Conservation (phyloP, 2,888 invertebrate genomes). For the Acleris holmiana region DNA sequence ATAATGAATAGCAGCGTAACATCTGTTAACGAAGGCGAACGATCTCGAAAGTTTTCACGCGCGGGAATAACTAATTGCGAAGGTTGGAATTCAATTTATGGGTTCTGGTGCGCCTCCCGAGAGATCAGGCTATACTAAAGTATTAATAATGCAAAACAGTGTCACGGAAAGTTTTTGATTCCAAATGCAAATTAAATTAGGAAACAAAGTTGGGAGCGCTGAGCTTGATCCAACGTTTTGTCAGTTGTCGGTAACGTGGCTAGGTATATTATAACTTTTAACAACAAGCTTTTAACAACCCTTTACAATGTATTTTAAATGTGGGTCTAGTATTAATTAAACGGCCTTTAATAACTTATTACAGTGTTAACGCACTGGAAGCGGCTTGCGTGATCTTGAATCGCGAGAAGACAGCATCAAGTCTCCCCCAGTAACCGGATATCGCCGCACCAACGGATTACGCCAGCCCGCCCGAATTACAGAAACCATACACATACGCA, state of each 20-base stretch:
- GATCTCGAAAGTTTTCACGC: slow-evolving; percentile 85
- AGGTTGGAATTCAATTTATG: slow-evolving; percentile 84
- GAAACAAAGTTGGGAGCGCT: slow-evolving; percentile 77
- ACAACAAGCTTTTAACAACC: slow-evolving; percentile 62
- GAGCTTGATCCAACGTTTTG: slow-evolving; percentile 67
- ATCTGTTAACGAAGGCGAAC: slow-evolving; percentile 85
- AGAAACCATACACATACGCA: slow-evolving; percentile 78
- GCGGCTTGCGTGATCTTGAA: slow-evolving; percentile 46
- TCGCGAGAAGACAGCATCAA: slow-evolving; percentile 60
- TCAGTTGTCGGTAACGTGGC: slow-evolving; percentile 58
- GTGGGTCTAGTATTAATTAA: not conserved
- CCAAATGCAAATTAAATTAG: slow-evolving; percentile 83
- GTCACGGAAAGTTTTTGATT: slow-evolving; percentile 84
- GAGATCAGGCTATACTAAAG: slow-evolving; percentile 81
- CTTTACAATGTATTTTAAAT: slow-evolving; percentile 37
- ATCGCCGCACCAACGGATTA: slow-evolving; percentile 76
- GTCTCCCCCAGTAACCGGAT: slow-evolving; percentile 73
- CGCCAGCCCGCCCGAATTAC: slow-evolving; percentile 76
- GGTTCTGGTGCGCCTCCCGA: slow-evolving; percentile 81
- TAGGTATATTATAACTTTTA: slow-evolving; percentile 49
- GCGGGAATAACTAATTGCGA: slow-evolving; percentile 85
- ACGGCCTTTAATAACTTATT: not conserved
- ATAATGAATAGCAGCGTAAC: slow-evolving; percentile 85
- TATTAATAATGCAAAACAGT: slow-evolving; percentile 85
- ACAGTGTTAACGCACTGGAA: slow-evolving; percentile 34